Percentiles rank a stretch among this genome's conserved stretches.
phyloP scores from a whole-genome alignment of 1,140 invertebrate species.

The Amphibalanus amphitrite region DNA sequence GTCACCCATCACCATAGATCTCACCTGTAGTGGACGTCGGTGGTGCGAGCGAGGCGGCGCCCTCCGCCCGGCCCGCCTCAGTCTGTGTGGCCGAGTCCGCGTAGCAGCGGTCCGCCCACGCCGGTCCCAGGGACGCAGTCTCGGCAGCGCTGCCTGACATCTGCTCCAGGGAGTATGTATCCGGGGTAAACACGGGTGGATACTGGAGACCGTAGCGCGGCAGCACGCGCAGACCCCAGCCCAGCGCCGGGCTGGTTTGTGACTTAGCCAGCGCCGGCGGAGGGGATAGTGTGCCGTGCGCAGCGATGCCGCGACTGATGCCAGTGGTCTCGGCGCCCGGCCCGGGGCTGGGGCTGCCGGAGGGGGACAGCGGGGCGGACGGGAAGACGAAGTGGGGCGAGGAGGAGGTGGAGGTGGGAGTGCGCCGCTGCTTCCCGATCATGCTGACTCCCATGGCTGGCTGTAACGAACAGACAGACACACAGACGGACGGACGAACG shows the following conservation, averaged over 20 bases:
- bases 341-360: constrained; percentile 9
- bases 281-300: no score
- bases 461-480: constrained; percentile 12
- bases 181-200: not conserved
- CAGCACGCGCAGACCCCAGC: not conserved
- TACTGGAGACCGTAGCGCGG: not conserved
- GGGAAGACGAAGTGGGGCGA: constrained; percentile 17
- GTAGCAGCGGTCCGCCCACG: not conserved
- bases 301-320: not conserved
- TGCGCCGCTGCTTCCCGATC: constrained; percentile 23
- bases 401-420: constrained; percentile 14
- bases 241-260: not conserved
- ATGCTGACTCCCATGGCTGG: constrained; percentile 24
- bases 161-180: constrained; percentile 1
- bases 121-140: not conserved
- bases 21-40: no score
- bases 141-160: not conserved
- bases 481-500: not conserved
- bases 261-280: not conserved
- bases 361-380: constrained; percentile 11
- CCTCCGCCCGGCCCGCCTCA: not conserved
- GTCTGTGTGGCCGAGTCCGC: not conserved
- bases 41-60: not conserved
- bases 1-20: no score
- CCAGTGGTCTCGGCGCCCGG: not conserved